Conservation (phyloP, 2,113 vertebrate species). For the Vanacampus margaritifer region DNA sequence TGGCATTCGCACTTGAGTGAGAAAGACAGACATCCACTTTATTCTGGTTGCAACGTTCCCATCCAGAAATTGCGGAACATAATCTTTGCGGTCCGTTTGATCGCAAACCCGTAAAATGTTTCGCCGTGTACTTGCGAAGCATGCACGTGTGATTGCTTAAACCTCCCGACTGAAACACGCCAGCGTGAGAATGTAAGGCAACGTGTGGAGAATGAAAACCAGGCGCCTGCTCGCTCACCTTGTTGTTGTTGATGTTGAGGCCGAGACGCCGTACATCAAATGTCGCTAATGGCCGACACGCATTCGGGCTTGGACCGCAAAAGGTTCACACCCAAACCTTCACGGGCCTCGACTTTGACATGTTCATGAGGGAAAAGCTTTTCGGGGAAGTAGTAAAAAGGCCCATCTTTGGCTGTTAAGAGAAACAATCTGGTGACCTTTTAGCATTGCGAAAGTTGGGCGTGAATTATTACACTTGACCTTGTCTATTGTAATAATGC, state of each 20-base stretch:
- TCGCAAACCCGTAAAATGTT: constrained; percentile 43
- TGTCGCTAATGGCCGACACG: constrained; percentile 51
- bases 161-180: constrained; percentile 6
- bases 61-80: neutral
- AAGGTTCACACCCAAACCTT: neutral
- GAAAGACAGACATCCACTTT: too few relatives aligned
- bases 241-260: constrained; percentile 22
- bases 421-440: neutral
- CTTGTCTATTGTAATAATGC: neutral
- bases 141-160: neutral
- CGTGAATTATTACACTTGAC: too few relatives aligned
- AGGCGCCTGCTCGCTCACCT: constrained; percentile 36
- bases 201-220: constrained; percentile 56
- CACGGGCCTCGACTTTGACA: constrained; percentile 36
- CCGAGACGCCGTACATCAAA: constrained; percentile 57
- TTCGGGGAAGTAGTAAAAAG: neutral
- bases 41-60: too few relatives aligned
- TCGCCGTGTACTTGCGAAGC: constrained; percentile 10
- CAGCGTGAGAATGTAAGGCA: constrained; percentile 7
- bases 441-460: neutral
- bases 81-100: constrained; percentile 21
- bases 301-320: constrained; percentile 16
- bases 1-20: too few relatives aligned
- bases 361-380: neutral
- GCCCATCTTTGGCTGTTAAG: neutral